Conservation (phyloP, 1,140 invertebrate genomes). For the Drosophila carrolli region DNA sequence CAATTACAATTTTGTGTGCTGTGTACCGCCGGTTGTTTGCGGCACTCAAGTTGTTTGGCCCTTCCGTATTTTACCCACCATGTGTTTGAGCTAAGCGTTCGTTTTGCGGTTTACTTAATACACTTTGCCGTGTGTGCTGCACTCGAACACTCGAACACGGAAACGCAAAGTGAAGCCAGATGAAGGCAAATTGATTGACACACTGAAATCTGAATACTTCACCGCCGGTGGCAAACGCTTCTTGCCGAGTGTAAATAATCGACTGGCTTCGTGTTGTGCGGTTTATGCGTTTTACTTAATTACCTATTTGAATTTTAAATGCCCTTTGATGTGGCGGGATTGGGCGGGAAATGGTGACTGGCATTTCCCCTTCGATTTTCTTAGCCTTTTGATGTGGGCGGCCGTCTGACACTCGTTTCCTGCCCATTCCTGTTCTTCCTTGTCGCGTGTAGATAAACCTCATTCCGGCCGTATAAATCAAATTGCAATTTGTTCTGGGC, state of each 20-base stretch:
- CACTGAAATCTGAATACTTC: slow-evolving; percentile 39
- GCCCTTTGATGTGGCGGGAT: slow-evolving; percentile 73
- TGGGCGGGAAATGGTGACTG: slow-evolving; percentile 11
- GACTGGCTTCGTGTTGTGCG: slow-evolving; percentile 57
- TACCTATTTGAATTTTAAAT: slow-evolving; percentile 79
- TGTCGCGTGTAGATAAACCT: slow-evolving; percentile 71
- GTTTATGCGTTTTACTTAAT: slow-evolving; percentile 83
- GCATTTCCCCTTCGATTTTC: slow-evolving; percentile 26
- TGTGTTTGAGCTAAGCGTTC: slow-evolving; percentile 68
- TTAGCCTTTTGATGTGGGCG: slow-evolving; percentile 19
- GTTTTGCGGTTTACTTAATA: slow-evolving; percentile 81
- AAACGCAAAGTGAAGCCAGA: slow-evolving; percentile 34
- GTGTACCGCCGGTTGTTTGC: slow-evolving; percentile 40
- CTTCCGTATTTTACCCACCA: slow-evolving; percentile 34
- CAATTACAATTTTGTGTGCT: slow-evolving; percentile 71
- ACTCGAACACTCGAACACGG: slow-evolving; percentile 40
- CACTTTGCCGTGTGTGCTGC: slow-evolving; percentile 66
- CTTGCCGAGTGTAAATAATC: slow-evolving; percentile 72
- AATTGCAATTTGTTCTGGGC: slow-evolving; percentile 80
- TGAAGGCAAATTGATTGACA: slow-evolving; percentile 62
- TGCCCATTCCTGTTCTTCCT: slow-evolving; percentile 32
- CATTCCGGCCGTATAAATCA: slow-evolving; percentile 73
- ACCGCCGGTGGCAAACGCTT: neutral
- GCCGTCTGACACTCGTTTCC: slow-evolving; percentile 52
- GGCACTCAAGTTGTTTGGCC: slow-evolving; percentile 47